These are phyloP conservation scores for Asteroscopus sphinx DNA, from an alignment of 2,888 invertebrate species.

Conservation along the genomic window DNA sequence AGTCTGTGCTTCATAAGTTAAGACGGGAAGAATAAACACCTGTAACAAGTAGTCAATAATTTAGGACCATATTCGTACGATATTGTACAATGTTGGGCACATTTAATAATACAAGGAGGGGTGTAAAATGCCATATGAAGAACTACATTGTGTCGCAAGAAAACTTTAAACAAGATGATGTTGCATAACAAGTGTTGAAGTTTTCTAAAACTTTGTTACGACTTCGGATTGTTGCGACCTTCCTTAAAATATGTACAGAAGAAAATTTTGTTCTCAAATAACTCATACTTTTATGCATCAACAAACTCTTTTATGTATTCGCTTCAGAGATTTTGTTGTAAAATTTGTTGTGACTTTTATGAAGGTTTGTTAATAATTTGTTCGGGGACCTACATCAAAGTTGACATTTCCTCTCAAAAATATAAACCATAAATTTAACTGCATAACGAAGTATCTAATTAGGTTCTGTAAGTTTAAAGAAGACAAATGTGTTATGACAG, in stretches of 20 bases:
- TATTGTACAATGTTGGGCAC: conserved; percentile 44
- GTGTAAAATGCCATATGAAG: conserved; percentile 13
- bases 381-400: conserved; percentile 35
- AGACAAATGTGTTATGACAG: conserved; percentile 33
- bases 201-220: conserved; percentile 56
- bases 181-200: conserved; percentile 59
- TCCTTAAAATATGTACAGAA: conserved; percentile 51
- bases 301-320: conserved; percentile 56
- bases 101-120: conserved; percentile 26
- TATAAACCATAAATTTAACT: conserved; percentile 34
- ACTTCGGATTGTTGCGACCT: conserved; percentile 52
- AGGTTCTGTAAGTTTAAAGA: conserved; percentile 8
- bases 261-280: conserved; percentile 46
- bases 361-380: conserved; percentile 45
- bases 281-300: conserved; percentile 54
- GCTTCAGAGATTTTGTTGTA: conserved; percentile 54
- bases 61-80: conserved; percentile 70
- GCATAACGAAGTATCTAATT: conserved; percentile 36
- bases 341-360: conserved; percentile 53
- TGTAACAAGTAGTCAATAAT: conserved; percentile 76
- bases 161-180: conserved; percentile 69
- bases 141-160: conserved; percentile 50
- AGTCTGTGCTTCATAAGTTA: no score
- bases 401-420: conserved; percentile 36
- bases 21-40: no score